phyloP scores from a whole-genome alignment of 2,113 vertebrate species.

The Myiozetetes cayanensis region DNA sequence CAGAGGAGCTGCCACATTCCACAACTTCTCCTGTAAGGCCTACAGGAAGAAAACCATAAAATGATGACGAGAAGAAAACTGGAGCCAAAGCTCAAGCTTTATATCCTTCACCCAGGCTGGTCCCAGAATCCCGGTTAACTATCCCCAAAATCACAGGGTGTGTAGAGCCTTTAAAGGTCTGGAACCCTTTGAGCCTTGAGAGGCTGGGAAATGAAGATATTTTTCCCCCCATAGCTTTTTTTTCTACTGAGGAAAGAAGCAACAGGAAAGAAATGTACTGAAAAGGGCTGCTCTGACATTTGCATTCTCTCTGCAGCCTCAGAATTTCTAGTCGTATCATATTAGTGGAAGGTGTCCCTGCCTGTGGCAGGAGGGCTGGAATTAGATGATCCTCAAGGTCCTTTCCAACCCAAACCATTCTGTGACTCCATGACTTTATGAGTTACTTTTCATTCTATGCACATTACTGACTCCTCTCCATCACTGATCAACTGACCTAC shows the following conservation, averaged over 20 bases:
- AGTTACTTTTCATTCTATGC: not conserved
- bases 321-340: not conserved
- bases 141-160: not conserved
- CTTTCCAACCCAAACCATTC: not conserved
- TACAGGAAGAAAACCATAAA: constrained; percentile 20
- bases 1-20: constrained; percentile 91
- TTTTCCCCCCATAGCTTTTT: not conserved
- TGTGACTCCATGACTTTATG: not conserved
- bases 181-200: not conserved
- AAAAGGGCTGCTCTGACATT: not conserved
- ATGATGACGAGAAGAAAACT: not conserved
- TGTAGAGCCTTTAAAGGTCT: not conserved
- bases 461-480: not conserved
- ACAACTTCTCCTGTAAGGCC: constrained; percentile 95
- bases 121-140: not conserved
- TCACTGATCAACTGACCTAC: not conserved
- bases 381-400: not conserved
- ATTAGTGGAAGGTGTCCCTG: not conserved
- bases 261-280: not conserved
- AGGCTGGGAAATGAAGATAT: not conserved
- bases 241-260: not conserved
- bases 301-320: not conserved
- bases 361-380: not conserved
- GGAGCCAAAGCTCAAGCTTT: not conserved
- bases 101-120: not conserved